Conservation (phyloP, 2,888 invertebrate species). For the Caenorhabditis imperialis region DNA sequence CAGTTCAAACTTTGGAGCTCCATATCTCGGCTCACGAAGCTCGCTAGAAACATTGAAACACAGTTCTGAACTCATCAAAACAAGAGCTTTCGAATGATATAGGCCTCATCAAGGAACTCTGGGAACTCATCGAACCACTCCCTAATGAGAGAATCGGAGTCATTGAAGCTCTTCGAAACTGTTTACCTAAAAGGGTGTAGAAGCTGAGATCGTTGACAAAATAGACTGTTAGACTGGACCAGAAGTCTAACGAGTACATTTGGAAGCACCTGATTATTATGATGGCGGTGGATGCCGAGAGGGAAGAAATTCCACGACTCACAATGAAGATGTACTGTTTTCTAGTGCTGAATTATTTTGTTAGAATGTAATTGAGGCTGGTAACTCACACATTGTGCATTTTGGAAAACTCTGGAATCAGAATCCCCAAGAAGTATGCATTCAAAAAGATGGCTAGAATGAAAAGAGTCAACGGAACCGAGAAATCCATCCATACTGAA, state of each 20-base stretch:
- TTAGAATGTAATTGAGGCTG: not conserved
- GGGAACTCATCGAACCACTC: too few species aligned
- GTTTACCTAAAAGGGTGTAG: conserved; percentile 22
- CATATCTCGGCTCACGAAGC: too few species aligned
- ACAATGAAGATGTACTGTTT: conserved; percentile 33
- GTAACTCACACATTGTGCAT: conserved; percentile 21
- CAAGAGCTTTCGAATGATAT: too few species aligned
- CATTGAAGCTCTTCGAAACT: too few species aligned
- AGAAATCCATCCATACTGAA: conserved; percentile 1
- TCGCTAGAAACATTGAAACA: too few species aligned
- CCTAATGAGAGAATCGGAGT: too few species aligned
- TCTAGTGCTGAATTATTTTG: conserved; percentile 14
- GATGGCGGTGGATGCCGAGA: conserved; percentile 17
- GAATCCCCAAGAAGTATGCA: conserved; percentile 9
- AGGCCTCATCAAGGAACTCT: too few species aligned
- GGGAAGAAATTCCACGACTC: conserved; percentile 17
- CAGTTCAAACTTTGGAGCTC: too few species aligned
- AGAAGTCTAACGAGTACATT: too few species aligned
- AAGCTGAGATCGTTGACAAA: conserved; percentile 28
- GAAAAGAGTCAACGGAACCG: conserved; percentile 13
- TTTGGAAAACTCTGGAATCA: conserved; percentile 9
- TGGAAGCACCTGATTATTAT: not conserved
- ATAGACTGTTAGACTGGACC: not conserved
- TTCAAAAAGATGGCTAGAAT: conserved; percentile 6
- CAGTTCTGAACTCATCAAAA: too few species aligned